A percentile compares a stretch with the other conserved stretches of the same genome.
Conservation (phyloP, 2,797 vertebrate genomes). For the Yasuhikotakia modesta region DNA sequence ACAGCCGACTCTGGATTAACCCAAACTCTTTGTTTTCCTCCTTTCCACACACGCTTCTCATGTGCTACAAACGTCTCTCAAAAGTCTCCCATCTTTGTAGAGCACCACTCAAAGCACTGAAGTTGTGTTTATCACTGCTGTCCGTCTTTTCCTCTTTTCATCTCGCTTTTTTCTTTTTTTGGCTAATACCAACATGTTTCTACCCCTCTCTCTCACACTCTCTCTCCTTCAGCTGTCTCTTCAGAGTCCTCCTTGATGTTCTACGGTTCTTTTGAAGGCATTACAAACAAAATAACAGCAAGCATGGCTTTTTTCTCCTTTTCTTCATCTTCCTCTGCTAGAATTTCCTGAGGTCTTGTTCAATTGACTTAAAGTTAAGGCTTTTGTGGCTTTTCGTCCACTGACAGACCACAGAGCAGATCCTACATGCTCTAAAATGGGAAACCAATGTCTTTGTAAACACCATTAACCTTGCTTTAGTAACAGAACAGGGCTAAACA, state of each 20-base stretch:
- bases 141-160: neutral
- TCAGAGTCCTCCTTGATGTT: conserved; percentile 30
- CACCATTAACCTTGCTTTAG: conserved; percentile 1
- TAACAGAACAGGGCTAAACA: neutral
- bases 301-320: neutral
- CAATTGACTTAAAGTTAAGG: conserved; percentile 28
- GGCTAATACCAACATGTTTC: conserved; percentile 60
- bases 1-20: conserved; percentile 33
- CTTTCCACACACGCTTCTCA: conserved; percentile 19
- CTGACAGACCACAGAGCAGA: conserved; percentile 27
- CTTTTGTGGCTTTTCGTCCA: conserved; percentile 25
- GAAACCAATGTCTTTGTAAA: conserved; percentile 29
- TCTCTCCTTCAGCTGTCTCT: conserved; percentile 8
- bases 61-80: conserved; percentile 1
- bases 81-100: conserved; percentile 17
- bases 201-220: conserved; percentile 44
- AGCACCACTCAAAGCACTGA: conserved; percentile 17
- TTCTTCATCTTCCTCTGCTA: conserved; percentile 21
- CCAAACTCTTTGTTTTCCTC: conserved; percentile 11
- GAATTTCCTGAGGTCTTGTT: conserved; percentile 32
- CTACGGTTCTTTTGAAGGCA: conserved; percentile 35
- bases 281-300: conserved; percentile 25
- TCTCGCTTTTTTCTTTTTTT: conserved; percentile 28
- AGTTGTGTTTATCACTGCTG: conserved; percentile 9
- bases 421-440: conserved; percentile 10